Base-by-base conservation (phyloP, 2,113 vertebrate genomes). In the Fulmarus glacialis region DNA sequence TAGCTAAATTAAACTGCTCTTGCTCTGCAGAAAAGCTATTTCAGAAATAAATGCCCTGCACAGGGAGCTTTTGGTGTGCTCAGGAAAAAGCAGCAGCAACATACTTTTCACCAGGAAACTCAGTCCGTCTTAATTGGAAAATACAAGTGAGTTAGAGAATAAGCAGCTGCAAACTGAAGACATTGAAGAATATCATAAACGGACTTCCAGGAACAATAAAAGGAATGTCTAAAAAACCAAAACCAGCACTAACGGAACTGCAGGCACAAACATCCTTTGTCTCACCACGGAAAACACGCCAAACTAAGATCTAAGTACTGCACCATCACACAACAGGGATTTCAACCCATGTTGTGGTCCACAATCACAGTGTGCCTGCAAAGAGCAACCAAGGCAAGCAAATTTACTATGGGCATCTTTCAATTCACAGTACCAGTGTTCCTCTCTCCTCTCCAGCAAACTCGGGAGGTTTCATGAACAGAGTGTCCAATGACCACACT, bases 391-490 rank as follows among this genome's bases (percentile, higher is more conserved):
- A 0, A 71, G 24, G 38, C 56, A 71, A 71, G 47, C 58, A 50
- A 30, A 19, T 30, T 42, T 27, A 32, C 58, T 47, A 27, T 0
- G 0, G 34, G 24, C 50, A 64, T 47, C 40, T 53, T 90, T 47
- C 19, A 43, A 14, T 38, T 78, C n/a, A 15, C 27, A 19, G 19
- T 22, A 32, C 9, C 0, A 0, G 23, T 24, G 50, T 53, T 89
- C 20, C 22, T 15, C 43, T 4, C 43, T 64, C 30, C 72, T n/a
- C 27, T 83, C 67, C 52, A 62, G 63, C 27, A 58, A 58, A 40
- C 3, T 14, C 2, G 1, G 9, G 48, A 59, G 19, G 52, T 62
- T 75, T 74, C 0, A 0, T 27, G 20, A 79, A 34, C 45, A 47
- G 42, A 10, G 13, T 17, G 36, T 11, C 30, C 34, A 13, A 38